Base-by-base conservation (phyloP, 1,140 invertebrate genomes). In the Zaprionus capensis region DNA sequence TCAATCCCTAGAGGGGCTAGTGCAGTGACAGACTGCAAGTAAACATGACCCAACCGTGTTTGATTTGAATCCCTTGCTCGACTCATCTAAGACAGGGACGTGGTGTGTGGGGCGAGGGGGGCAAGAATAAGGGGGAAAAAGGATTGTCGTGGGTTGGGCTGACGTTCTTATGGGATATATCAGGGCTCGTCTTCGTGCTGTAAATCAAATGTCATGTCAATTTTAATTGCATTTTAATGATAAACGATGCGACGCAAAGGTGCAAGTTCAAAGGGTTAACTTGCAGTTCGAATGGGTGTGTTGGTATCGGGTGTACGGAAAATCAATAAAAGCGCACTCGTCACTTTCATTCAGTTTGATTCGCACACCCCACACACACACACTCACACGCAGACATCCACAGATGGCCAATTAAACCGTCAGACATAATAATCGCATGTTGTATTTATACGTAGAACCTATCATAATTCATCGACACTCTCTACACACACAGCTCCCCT, bases 151-250 rank as follows among this genome's bases (percentile, higher is more conserved):
- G 31, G 31, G 31, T 34, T 11, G 31, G 9, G 31, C 31, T 9
- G 9, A 11, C 9, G 9, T 11, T 34, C 9, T 31, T 28, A 24
- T 31, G 17, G 28, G 6, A 36, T 14, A n/a, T 9, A 41, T 41
- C 38, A n/a, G 67, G n/a, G 17, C 56, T 51, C 28, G 28, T 14
- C 38, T 67, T 66, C 36, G 55, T 72, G 64, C 36, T 77, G 71
- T 87, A 87, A 87, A 87, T 87, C 84, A 88, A 83, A 87, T 88
- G 72, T 69, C 81, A 73, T 83, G 84, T 87, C 74, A 87, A 81
- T 83, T 88, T 80, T 83, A 87, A 87, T 87, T 88, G 84, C 80
- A 76, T 72, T 87, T 83, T 88, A 87, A 83, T 83, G 84, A 88
- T 81, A 86, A 82, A 82, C 70, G 83, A 74, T 80, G 73, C 41